These are phyloP conservation scores for Spilogale gracilis DNA, from an alignment of 2,113 vertebrate species.

Conservation along the genomic window DNA sequence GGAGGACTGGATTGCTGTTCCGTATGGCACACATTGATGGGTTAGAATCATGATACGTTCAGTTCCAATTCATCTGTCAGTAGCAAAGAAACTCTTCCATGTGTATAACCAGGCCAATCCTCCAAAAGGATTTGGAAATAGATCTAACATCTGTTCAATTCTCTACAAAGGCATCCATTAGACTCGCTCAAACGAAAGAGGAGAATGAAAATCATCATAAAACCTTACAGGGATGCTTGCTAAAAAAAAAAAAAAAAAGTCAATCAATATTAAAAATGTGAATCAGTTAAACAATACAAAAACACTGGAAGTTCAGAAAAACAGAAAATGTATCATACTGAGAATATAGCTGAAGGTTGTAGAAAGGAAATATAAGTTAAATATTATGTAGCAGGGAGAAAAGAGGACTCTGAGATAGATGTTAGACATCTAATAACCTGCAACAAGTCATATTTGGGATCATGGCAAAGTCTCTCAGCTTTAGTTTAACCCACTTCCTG, in stretches of 20 bases:
- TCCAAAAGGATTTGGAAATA: constrained; percentile 60
- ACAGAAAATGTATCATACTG: neutral
- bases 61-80: constrained; percentile 57
- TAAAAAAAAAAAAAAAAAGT: neutral
- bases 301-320: constrained; percentile 43
- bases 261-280: constrained; percentile 20
- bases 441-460: neutral
- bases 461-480: neutral
- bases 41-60: constrained; percentile 41
- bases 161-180: constrained; percentile 30
- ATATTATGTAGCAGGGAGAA: neutral
- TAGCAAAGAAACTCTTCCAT: constrained; percentile 48
- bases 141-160: constrained; percentile 60
- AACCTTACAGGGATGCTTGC: neutral
- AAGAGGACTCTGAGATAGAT: neutral
- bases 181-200: neutral
- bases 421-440: neutral
- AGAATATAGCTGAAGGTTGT: neutral
- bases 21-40: neutral
- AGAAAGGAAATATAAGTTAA: neutral
- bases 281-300: constrained; percentile 2
- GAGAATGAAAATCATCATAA: constrained; percentile 53
- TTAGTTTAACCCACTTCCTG: neutral
- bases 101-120: constrained; percentile 7
- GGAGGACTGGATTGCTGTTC: neutral